These are phyloP conservation scores for Etia nguti DNA, from an alignment of 2,113 vertebrate species.

Conservation along the genomic window DNA sequence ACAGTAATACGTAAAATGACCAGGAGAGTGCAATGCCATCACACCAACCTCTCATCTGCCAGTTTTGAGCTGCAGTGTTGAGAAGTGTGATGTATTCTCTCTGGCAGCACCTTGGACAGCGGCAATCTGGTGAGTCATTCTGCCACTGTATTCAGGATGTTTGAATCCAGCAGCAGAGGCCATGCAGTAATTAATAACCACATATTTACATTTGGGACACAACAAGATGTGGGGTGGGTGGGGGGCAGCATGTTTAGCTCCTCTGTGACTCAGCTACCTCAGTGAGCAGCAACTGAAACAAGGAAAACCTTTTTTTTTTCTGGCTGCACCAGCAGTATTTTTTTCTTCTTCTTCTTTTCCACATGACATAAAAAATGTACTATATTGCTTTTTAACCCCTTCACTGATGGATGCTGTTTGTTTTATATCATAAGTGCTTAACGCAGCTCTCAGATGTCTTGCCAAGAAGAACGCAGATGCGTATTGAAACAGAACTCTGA, in stretches of 20 bases:
- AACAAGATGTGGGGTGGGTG: background rate
- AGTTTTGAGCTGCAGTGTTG: constrained; percentile 2
- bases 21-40: constrained; percentile 41
- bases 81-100: constrained; percentile 36
- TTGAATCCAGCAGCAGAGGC: constrained; percentile 23
- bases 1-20: background rate
- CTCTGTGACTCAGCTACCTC: background rate
- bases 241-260: background rate
- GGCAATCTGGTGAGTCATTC: constrained; percentile 63
- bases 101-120: constrained; percentile 56
- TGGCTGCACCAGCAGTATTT: background rate
- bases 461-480: constrained; percentile 20
- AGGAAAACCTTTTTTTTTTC: background rate
- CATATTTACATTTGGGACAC: constrained; percentile 9
- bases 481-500: background rate
- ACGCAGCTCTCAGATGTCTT: constrained; percentile 6
- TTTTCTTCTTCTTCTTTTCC: background rate
- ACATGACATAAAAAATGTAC: background rate
- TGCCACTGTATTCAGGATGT: constrained; percentile 33
- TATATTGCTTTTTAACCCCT: background rate
- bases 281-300: background rate
- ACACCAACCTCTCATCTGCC: background rate
- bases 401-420: background rate
- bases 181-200: constrained; percentile 50
- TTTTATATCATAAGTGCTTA: constrained; percentile 12